Base-by-base conservation (phyloP, 2,888 invertebrate genomes). In the Stegana nigrithorax region DNA sequence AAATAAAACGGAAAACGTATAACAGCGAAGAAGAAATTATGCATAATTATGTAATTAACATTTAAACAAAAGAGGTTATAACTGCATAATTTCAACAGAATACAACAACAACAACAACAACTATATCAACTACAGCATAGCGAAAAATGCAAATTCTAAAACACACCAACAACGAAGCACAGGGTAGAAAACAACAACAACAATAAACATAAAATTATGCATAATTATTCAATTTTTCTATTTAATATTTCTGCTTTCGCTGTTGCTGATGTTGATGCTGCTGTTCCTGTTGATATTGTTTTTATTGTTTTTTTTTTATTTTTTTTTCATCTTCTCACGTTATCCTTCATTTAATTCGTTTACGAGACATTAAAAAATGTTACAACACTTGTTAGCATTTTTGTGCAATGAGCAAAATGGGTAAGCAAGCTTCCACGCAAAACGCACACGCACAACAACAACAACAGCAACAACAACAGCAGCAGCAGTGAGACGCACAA, bases 1-100 rank as follows among this genome's bases (percentile, higher is more conserved):
- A 50, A 39, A 50, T 12, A 12, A 51, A n/a, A 57, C 19, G 8
- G 26, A 17, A 25, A 17, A 17, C 19, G 27, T 17, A 21, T 12
- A 29, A 25, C 25, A 29, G 47, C 51, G 59, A 23, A 19, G 14
- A 14, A 60, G n/a, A 66, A 73, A 79, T 81, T 80, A 76, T 81
- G 78, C 80, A 79, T 81, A 82, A 82, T 81, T 81, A 82, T 81
- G 73, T 82, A 81, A 83, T 82, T 81, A 83, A 81, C 81, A 77
- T 79, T 79, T 74, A 80, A 78, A 78, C 78, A 75, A 80, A 75
- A 71, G 74, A 78, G 80, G 75, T 79, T 79, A 79, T 70, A 74
- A 69, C 80, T 67, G 73, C 73, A 68, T 77, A 71, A 65, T 65
- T 36, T 42, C n/a, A 42, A 23, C 59, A 19, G n/a, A 6, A 6